Evolutionary conservation across 2,888 invertebrate genomes (phyloP).

Genomic region (Nudaria mundana): DNA sequence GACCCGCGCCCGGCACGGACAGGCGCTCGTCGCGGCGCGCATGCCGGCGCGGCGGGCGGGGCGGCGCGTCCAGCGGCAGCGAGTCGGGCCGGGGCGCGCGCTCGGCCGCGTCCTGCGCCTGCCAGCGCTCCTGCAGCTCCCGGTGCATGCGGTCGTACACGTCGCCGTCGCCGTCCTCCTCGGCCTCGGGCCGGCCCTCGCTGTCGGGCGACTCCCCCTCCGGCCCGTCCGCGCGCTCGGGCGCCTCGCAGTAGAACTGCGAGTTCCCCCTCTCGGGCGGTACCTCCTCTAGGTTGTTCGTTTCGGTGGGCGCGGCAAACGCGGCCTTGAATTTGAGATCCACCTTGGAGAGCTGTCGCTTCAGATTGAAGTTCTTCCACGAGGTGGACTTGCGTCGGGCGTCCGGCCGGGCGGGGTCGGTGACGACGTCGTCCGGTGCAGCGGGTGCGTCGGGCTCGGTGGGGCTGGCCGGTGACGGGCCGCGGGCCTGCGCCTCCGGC

Average conservation of each 20-base stretch:
- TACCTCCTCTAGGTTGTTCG: conserved; percentile 55
- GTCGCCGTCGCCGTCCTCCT: conserved; percentile 52
- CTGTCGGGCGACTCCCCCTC: conserved; percentile 36
- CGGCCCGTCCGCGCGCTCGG: conserved; percentile 13
- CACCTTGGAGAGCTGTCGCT: conserved; percentile 90
- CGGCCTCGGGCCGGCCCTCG: conserved; percentile 20
- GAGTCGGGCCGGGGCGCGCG: conserved; percentile 24
- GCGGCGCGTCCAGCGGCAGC: conserved; percentile 57
- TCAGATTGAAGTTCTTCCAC: conserved; percentile 90
- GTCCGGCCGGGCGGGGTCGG: conserved; percentile 58
- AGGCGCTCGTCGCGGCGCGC: conserved; percentile 79
- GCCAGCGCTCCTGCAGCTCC: conserved; percentile 72
- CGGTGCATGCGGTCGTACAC: conserved; percentile 68
- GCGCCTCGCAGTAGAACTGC: conserved; percentile 62
- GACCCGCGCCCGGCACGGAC: conserved; percentile 86
- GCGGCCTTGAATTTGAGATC: conserved; percentile 87
- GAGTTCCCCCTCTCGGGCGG: conserved; percentile 52
- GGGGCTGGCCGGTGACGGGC: conserved; percentile 30
- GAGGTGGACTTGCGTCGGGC: conserved; percentile 83
- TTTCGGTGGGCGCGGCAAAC: conserved; percentile 72
- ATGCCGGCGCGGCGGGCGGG: conserved; percentile 81
- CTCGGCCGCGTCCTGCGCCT: conserved; percentile 54
- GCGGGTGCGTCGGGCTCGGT: conserved; percentile 32
- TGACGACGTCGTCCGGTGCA: conserved; percentile 16
- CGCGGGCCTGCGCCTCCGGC: conserved; percentile 53